Evolutionary conservation across 1,140 invertebrate genomes (phyloP).

Genomic region (Lucilia cuprina): DNA sequence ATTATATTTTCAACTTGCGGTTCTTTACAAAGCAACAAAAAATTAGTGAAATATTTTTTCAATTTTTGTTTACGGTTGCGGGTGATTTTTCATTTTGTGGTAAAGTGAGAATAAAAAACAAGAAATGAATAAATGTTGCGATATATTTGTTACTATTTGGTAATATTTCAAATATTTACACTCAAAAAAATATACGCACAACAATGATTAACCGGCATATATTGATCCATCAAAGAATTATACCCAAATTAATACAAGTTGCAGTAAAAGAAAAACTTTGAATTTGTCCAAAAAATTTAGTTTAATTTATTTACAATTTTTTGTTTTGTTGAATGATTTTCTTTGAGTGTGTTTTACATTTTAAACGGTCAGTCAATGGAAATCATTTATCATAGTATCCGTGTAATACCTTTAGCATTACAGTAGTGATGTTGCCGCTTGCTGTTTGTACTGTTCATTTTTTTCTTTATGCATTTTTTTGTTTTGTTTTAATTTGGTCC

Average conservation of each 20-base stretch:
- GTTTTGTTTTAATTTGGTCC: not conserved
- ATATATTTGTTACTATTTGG: not conserved
- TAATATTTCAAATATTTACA: not conserved
- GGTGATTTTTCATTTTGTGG: slow-evolving; percentile 5
- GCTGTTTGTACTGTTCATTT: not conserved
- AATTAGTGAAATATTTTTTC: not conserved
- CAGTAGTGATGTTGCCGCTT: not conserved
- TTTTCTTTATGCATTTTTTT: not conserved
- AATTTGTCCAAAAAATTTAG: no score
- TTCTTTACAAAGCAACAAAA: not conserved
- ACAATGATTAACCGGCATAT: no score
- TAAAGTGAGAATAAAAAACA: not conserved
- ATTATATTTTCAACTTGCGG: not conserved
- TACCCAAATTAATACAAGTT: no score
- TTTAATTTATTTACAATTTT: no score
- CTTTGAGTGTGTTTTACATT: not conserved
- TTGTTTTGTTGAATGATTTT: not conserved
- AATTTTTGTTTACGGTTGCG: not conserved
- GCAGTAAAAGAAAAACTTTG: no score
- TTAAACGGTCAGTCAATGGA: not conserved
- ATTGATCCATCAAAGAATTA: no score
- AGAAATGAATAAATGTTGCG: not conserved
- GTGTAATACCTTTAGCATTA: not conserved
- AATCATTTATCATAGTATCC: not conserved
- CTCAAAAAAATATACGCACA: not conserved